Base-by-base conservation (phyloP, 2,888 invertebrate genomes). In the Dasypolia templi region DNA sequence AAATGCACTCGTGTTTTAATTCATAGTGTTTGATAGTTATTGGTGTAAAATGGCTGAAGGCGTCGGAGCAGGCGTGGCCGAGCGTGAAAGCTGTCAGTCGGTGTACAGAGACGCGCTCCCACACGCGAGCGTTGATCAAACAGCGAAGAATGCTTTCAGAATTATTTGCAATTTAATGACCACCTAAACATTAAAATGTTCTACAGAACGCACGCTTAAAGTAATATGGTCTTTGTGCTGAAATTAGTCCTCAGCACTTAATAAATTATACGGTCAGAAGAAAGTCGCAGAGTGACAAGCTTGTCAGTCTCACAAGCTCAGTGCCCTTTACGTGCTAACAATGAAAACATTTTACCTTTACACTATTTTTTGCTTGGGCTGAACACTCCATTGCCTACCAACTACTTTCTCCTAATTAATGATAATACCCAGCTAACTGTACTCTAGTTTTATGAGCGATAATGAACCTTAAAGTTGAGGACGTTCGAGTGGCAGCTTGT, bases 391-490 rank as follows among this genome's bases (percentile, higher is more conserved):
- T 75, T 75, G 88, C 63, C 69, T 85, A 87, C 79, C 79, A 71
- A 75, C 88, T 86, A 92, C 95, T 95, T 95, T 95, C 95, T 91
- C 94, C 92, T 93, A 91, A 91, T 92, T 91, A 92, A 81, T 86
- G 67, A 80, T 86, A 86, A 87, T 86, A 86, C 87, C 79, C 88
- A 76, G 85, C 58, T 87, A 88, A 86, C 85, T 84, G 88, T 85
- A 84, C 61, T 69, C 56, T 49, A 58, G 66, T 71, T 82, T 75
- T 79, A 72, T 69, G 49, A 65, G 67, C 76, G 58, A 75, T 75
- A 74, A 32, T 75, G 64, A 65, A 77, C 83, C 71, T 77, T 81
- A 75, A 65, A 44, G 77, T 39, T n/a, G 62, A 42, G 62, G 35
- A 46, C 58, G 75, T 56, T 59, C n/a, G 44, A 35, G 32, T 26